A percentile compares a stretch with the other conserved stretches of the same genome.
These are phyloP conservation scores for Falco peregrinus DNA, from an alignment of 2,797 vertebrate genomes.

Conservation along the genomic window DNA sequence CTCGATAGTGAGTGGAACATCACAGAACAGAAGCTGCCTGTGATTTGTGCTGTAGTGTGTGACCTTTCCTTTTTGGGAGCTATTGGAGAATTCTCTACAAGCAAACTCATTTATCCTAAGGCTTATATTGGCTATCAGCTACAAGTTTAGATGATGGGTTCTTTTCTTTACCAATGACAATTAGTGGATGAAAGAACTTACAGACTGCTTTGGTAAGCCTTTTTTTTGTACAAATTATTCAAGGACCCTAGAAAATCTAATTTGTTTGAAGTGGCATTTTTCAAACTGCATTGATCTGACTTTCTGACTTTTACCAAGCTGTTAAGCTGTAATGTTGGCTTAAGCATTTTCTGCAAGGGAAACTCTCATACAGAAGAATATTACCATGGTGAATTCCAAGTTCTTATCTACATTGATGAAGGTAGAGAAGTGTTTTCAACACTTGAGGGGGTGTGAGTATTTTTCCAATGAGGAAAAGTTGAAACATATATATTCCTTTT, in stretches of 20 bases:
- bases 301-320: background rate
- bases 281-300: background rate
- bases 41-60: conserved; percentile 19
- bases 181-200: background rate
- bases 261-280: background rate
- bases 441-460: background rate
- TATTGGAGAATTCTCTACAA: conserved; percentile 2
- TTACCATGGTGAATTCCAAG: conserved; percentile 34
- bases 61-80: background rate
- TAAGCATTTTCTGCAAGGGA: background rate
- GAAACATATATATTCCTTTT: conserved; percentile 18
- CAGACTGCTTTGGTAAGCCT: background rate
- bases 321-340: background rate
- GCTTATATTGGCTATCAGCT: background rate
- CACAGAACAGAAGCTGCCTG: conserved; percentile 25
- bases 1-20: conserved; percentile 11
- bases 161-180: background rate
- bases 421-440: conserved; percentile 14
- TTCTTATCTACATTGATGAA: background rate
- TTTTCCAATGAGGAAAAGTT: conserved; percentile 28
- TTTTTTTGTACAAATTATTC: background rate
- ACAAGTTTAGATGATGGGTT: background rate
- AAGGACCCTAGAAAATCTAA: background rate
- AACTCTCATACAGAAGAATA: background rate
- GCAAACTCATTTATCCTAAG: background rate